Percentiles rank a stretch among this genome's conserved stretches.
phyloP scores from a whole-genome alignment of 37 sponge, comb jelly and placozoan genomes.

The Sycon ciliatum region DNA sequence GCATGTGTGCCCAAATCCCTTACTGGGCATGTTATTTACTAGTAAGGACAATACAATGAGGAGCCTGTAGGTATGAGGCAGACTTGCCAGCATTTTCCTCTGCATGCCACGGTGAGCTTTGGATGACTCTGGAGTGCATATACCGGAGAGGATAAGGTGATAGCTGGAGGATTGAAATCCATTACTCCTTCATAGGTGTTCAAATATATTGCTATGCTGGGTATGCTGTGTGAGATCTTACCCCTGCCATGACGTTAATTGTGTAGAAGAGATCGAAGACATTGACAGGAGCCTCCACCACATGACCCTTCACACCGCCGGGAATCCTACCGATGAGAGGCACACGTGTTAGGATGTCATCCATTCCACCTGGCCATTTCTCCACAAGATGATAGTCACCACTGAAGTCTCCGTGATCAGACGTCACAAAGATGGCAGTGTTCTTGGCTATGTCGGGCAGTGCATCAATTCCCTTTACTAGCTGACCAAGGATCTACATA shows the following conservation, averaged over 20 bases:
- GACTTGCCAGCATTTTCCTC: no score
- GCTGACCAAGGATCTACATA: constrained; percentile 5
- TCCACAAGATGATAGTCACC: constrained; percentile 11
- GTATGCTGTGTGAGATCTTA: no score
- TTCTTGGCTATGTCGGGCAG: background rate
- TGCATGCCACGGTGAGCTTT: no score
- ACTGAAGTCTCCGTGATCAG: constrained; percentile 5
- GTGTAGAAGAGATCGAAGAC: background rate
- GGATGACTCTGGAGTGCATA: no score
- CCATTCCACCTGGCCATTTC: constrained; percentile 11
- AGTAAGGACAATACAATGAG: no score
- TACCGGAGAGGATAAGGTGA: no score
- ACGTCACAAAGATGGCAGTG: constrained; percentile 13
- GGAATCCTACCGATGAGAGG: constrained; percentile 1
- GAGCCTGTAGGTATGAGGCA: no score
- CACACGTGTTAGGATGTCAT: constrained; percentile 13
- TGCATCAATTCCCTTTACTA: background rate
- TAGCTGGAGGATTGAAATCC: no score
- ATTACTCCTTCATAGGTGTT: no score
- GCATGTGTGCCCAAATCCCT: no score
- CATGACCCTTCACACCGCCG: constrained; percentile 9
- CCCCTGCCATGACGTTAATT: background rate
- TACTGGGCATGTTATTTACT: no score
- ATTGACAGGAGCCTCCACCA: constrained; percentile 1
- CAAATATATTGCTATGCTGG: no score